Evolutionary conservation across 2,888 invertebrate species (phyloP).

Genomic region (Stratiomys singularior): DNA sequence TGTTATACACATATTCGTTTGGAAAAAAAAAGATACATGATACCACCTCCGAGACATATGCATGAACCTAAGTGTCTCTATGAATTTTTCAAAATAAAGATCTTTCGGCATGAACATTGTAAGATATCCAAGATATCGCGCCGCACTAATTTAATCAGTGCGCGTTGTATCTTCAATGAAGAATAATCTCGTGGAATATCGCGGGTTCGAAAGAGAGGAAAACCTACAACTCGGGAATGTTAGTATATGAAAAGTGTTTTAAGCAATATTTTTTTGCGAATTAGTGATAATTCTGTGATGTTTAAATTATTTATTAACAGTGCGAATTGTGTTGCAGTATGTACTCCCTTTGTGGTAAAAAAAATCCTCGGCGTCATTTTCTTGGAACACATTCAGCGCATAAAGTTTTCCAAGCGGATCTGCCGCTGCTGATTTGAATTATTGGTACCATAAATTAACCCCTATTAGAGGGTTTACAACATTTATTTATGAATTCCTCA

Average conservation of each 20-base stretch:
- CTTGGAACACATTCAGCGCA: not conserved
- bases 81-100: conserved; percentile 1
- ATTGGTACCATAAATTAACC: conserved; percentile 30
- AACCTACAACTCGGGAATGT: not conserved
- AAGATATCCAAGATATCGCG: not conserved
- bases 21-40: too few relatives aligned
- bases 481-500: not conserved
- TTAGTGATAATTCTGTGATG: conserved; percentile 13
- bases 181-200: conserved; percentile 18
- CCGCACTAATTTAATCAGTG: conserved; percentile 16
- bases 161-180: conserved; percentile 20
- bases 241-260: too few relatives aligned
- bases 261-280: not conserved
- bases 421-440: not conserved
- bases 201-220: not conserved
- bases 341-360: too few relatives aligned
- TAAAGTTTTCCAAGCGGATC: not conserved
- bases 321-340: too few relatives aligned
- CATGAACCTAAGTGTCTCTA: not conserved
- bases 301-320: too few relatives aligned
- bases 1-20: too few relatives aligned
- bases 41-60: too few relatives aligned
- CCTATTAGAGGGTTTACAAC: not conserved
- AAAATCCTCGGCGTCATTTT: not conserved
- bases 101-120: not conserved